Base-by-base conservation (phyloP, 2,113 vertebrate species). In the Neogobius melanostomus region DNA sequence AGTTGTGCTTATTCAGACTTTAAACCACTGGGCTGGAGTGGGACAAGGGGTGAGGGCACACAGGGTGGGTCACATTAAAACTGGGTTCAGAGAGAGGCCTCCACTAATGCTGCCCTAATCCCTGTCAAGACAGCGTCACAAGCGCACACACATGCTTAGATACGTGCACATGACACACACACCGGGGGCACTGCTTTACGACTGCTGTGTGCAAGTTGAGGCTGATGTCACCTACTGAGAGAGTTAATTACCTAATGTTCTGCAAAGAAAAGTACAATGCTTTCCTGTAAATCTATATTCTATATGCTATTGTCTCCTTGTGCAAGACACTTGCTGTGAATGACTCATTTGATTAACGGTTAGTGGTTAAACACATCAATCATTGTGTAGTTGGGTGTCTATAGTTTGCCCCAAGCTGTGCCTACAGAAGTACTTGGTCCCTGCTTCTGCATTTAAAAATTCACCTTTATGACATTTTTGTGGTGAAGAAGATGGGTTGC, bases 41-140 rank as follows among this genome's bases (percentile, higher is more conserved):
- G 72, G 81, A 80, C 70, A 44, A 36, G 75, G 69, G 73, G 76
- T 50, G 68, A 69, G 68, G 79, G 72, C 73, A 49, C 69, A 71
- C 68, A 28, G 78, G 71, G 82, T 81, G 85, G 87, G 85, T 87
- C 75, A 74, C 82, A 84, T 89, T 90, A 86, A 90, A 87, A 68
- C 43, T 64, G 45, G 80, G 91, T 91, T 92, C 88, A 92, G 59
- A 16, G 56, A 83, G 74, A 89, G 89, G 85, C 48, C 86, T 84
- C 66, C 8, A 21, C 71, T 87, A 83, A 86, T 84, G 74, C 84
- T 80, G 28, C 69, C 64, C 44, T 86, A 87, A 87, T 84, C 75
- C 80, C 76, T 50, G 69, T 86, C 80, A 84, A 84, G 81, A 76
- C 74, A 6, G 49, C 69, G 64, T 44, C 59, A 68, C 76, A 75